Base-by-base conservation (phyloP, 1,140 invertebrate species). In the Oryzaephilus surinamensis region DNA sequence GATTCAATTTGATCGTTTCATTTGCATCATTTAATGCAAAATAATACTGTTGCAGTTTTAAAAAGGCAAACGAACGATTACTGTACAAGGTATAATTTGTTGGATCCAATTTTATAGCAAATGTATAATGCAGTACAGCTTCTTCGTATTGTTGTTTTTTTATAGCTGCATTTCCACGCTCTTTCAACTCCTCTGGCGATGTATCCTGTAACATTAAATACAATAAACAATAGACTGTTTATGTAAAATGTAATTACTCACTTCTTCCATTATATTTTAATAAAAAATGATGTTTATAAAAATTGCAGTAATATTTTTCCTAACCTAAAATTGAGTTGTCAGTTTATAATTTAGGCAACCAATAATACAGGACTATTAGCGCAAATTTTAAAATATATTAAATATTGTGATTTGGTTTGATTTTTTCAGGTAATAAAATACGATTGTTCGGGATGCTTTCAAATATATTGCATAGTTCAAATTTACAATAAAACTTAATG, bases 1-100 rank as follows among this genome's bases (percentile, higher is more conserved):
- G 82, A 52, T 81, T 77, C 26, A 88, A 53, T 53, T 68, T 69
- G 33, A 87, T 83, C 11, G 78, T 74, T 61, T 78, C 72, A 50
- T 79, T 69, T 8, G 85, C 84, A 71, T 90, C 85, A 61, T 84
- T 69, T 49, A 83, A 61, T 1, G 84, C 79, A 49, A 81, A 72
- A 61, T 77, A 81, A 59, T 77, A 84, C 54, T 84, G 82, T 44
- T 82, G 72, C 46, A 83, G 62, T 58, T 83, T 84, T 10, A 87
- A 62, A 62, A 86, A 87, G 13, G 81, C 81, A 49, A 77, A 71
- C 3, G 84, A 88, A 55, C 85, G 66, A 58, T 88, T 88, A 53
- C 83, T 85, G 57, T 83, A 82, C 3, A 87, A 57, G 5, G 76
- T 66, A 59, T 73, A 75, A 64, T 85, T 84, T 30, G 67, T 67